Evolutionary conservation across 2,113 vertebrate species (phyloP).

Genomic region (Chaetodon auriga): DNA sequence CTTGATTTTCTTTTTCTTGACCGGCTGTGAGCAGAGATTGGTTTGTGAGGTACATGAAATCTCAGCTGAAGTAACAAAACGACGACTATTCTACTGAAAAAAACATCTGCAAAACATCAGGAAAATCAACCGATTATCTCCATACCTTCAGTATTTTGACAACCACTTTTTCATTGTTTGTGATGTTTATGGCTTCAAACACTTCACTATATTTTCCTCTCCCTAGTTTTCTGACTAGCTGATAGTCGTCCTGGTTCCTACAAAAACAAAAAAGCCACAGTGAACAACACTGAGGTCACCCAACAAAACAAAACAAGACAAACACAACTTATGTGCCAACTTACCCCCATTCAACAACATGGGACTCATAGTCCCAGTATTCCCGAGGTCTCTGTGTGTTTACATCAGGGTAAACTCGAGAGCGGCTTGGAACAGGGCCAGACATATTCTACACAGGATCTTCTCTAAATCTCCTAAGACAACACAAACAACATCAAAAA

Average conservation of each 20-base stretch:
- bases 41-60: not conserved
- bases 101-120: not conserved
- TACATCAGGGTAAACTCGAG: slow-evolving; percentile 90
- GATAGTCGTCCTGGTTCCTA: slow-evolving; percentile 92
- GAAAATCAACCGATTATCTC: not conserved
- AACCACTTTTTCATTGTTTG: slow-evolving; percentile 98
- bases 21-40: slow-evolving; percentile 79
- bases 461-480: slow-evolving; percentile 80
- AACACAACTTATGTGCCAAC: slow-evolving; percentile 34
- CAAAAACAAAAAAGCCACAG: not conserved
- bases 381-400: slow-evolving; percentile 91
- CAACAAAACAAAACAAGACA: not conserved
- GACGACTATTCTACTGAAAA: not conserved
- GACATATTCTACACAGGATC: slow-evolving; percentile 86
- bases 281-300: not conserved
- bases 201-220: slow-evolving; percentile 92
- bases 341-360: slow-evolving; percentile 92
- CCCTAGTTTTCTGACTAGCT: slow-evolving; percentile 90
- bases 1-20: slow-evolving; percentile 94
- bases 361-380: slow-evolving; percentile 89
- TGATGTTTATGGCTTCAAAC: slow-evolving; percentile 91
- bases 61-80: not conserved
- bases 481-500: not conserved
- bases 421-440: slow-evolving; percentile 89
- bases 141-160: slow-evolving; percentile 99